Conservation (phyloP, 2,888 invertebrate species). For the Synergus gifuensis region DNA sequence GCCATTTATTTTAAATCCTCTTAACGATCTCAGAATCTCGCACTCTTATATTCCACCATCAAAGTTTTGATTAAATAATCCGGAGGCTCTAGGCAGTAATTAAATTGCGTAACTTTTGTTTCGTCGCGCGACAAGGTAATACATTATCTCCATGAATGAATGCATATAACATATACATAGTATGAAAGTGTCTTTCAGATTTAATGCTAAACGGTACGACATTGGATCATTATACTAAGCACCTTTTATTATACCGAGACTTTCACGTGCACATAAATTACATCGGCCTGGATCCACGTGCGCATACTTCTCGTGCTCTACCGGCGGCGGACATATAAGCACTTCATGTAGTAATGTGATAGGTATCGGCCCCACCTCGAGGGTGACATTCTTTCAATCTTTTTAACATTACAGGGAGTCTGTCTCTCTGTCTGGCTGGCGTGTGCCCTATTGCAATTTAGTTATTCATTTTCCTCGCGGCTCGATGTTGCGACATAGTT, state of each 20-base stretch:
- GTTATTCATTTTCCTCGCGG: neutral
- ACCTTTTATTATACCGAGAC: constrained; percentile 19
- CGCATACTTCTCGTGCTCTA: constrained; percentile 31
- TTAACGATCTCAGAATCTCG: neutral
- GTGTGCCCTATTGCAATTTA: constrained; percentile 24
- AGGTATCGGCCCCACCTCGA: constrained; percentile 25
- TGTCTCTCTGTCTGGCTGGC: constrained; percentile 1
- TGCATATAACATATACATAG: neutral
- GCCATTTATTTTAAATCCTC: neutral
- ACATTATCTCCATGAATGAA: constrained; percentile 18
- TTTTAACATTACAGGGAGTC: constrained; percentile 26
- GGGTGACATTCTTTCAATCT: constrained; percentile 39
- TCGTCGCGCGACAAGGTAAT: constrained; percentile 15
- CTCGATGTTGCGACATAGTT: neutral
- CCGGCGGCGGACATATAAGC: constrained; percentile 25
- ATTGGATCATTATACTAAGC: constrained; percentile 25
- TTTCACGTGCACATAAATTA: constrained; percentile 32
- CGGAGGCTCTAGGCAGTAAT: neutral
- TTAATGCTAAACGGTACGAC: constrained; percentile 27
- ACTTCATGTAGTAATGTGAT: constrained; percentile 34
- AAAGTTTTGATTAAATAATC: neutral
- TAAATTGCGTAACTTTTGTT: constrained; percentile 15
- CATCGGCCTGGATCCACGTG: constrained; percentile 32
- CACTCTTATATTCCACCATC: neutral
- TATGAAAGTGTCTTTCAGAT: constrained; percentile 31